Percentiles rank a stretch among this genome's conserved stretches.
phyloP scores from a whole-genome alignment of 2,113 vertebrate species.

The Oryzias melastigma region DNA sequence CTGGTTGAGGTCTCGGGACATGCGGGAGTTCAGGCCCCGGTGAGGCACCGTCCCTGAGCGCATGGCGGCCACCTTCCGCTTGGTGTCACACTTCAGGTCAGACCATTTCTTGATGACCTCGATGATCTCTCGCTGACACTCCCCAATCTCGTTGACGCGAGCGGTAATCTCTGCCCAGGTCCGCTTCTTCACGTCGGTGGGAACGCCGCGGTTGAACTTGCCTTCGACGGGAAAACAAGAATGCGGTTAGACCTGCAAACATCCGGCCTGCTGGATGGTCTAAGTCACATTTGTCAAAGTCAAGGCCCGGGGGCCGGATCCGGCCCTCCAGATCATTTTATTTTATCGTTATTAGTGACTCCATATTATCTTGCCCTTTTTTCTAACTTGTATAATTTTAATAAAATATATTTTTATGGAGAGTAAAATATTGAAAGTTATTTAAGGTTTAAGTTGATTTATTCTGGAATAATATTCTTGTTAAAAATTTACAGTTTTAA shows the following conservation, averaged over 20 bases:
- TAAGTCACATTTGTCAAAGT: too few species aligned
- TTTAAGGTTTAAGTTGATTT: too few species aligned
- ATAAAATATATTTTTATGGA: too few species aligned
- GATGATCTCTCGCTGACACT: constrained; percentile 78
- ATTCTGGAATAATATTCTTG: too few species aligned
- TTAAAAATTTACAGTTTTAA: too few species aligned
- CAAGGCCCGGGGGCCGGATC: too few species aligned
- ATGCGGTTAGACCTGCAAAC: accelerated
- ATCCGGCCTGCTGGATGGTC: background rate
- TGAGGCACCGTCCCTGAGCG: constrained; percentile 55
- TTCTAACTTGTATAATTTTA: too few species aligned
- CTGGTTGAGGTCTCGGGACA: constrained; percentile 71
- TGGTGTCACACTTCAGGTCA: constrained; percentile 80
- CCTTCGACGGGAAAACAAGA: constrained; percentile 43
- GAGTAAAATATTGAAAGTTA: too few species aligned
- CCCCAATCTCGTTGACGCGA: constrained; percentile 78
- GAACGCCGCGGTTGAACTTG: constrained; percentile 78
- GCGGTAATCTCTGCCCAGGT: constrained; percentile 80
- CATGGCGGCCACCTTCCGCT: constrained; percentile 77
- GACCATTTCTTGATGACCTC: constrained; percentile 84
- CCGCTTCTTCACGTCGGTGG: constrained; percentile 73
- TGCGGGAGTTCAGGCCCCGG: constrained; percentile 59
- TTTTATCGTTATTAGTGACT: too few species aligned
- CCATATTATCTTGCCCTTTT: too few species aligned
- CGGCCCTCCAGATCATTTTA: too few species aligned